Evolutionary conservation across 1,140 invertebrate genomes (phyloP).

Genomic region (Lethocerus indicus): DNA sequence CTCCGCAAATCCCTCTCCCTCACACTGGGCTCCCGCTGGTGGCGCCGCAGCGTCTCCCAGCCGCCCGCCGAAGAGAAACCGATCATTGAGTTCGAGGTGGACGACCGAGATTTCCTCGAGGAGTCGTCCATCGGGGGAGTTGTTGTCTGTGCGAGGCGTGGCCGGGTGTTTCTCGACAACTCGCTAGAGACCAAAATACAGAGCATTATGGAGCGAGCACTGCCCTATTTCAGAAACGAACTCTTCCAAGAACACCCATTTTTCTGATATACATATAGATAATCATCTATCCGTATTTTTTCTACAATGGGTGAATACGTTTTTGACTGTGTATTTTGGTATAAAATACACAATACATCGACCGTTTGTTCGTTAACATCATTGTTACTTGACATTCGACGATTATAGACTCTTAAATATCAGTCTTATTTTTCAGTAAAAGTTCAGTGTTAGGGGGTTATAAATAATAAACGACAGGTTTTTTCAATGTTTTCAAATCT

Average conservation of each 20-base stretch:
- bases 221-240: neutral
- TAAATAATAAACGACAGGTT: neutral
- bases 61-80: no score
- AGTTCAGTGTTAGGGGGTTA: neutral
- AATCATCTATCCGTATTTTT: neutral
- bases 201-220: neutral
- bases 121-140: neutral
- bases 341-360: neutral
- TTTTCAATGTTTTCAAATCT: neutral
- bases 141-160: neutral
- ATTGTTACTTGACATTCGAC: neutral
- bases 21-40: no score
- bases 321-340: neutral
- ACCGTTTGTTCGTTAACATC: neutral
- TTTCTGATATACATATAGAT: neutral
- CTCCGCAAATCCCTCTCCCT: no score
- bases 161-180: neutral
- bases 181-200: neutral
- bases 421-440: neutral
- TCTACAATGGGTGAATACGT: neutral
- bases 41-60: no score
- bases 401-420: neutral
- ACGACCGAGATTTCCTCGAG: neutral
- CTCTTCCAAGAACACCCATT: neutral
- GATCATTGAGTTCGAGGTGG: constrained; percentile 1